Base-by-base conservation (phyloP, 2,113 vertebrate species). In the Calyptomena viridis region DNA sequence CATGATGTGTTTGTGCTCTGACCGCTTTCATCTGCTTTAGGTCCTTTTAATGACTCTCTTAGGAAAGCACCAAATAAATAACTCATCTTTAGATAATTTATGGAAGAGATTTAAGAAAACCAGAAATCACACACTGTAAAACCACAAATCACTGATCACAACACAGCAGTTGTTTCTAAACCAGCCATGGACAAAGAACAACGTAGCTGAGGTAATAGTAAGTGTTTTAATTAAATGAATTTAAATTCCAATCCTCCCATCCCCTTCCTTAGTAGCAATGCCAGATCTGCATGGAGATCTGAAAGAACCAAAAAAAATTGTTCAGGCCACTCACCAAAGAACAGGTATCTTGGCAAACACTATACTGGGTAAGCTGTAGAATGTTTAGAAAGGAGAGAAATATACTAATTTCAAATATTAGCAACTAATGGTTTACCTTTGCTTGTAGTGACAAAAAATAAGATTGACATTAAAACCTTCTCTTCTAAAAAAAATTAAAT, bases 71-170 rank as follows among this genome's bases (percentile, higher is more conserved):
- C 6, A 8, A 96, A 94, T 93, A 96, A 96, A 92, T 80, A 92
- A 80, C 95, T 90, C 8, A 87, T 80, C 47, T 96, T 92, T 71
- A 63, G 35, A 87, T 69, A 72, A 91, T 96, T 94, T 95, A 96
- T 63, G 69, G 79, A 59, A 83, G 59, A 90, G 24, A 49, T 93
- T 96, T 93, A 93, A 94, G 92, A 95, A 93, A 49, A 96, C 40
- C 76, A 93, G 72, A 94, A 94, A 90, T 95, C 95, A 94, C 68
- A 93, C 19, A 91, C 76, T 94, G 55, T 3, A 5, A 94, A 97
- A 82, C 79, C 92, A 97, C 90, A 96, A 95, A 95, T 97, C 94
- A 95, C 86, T 77, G 67, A 93, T 91, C 91, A 87, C 86, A 97
- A 92, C 56, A 72, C 6, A 1, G 31, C 93, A 39, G 37, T 71